Evolutionary conservation across 2,797 vertebrate genomes (phyloP).

Genomic region (Potorous gilbertii): DNA sequence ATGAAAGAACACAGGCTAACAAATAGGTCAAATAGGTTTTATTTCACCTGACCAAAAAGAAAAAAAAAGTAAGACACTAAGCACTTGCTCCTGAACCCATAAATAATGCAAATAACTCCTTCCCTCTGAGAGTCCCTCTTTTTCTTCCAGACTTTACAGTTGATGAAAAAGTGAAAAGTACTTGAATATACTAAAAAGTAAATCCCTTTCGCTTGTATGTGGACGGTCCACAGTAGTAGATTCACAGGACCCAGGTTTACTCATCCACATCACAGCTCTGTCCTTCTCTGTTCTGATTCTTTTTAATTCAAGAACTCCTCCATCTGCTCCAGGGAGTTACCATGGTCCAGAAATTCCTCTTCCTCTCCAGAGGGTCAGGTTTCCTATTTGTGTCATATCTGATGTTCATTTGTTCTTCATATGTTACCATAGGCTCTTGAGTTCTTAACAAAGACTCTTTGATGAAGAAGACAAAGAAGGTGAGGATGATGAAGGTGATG

Average conservation of each 20-base stretch:
- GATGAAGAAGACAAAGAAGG: background rate
- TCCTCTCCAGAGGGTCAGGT: background rate
- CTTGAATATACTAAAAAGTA: background rate
- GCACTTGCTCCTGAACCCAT: background rate
- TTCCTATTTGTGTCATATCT: background rate
- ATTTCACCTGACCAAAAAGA: background rate
- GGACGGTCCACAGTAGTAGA: background rate
- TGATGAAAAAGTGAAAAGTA: background rate
- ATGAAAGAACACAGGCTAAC: background rate
- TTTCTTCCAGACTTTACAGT: background rate
- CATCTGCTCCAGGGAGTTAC: too few relatives aligned
- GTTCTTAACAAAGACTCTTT: background rate
- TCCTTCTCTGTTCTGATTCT: background rate
- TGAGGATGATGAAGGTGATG: accelerated
- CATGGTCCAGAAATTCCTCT: background rate
- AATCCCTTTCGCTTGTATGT: background rate
- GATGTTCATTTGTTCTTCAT: background rate
- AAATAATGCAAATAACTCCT: background rate
- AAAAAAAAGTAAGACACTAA: background rate
- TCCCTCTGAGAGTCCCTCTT: background rate
- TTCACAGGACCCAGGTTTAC: background rate
- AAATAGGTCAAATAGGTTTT: background rate
- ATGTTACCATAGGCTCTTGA: background rate
- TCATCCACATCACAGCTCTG: background rate
- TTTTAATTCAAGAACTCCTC: background rate